Conservation (phyloP, 1,140 invertebrate genomes). For the Eueides isabella region DNA sequence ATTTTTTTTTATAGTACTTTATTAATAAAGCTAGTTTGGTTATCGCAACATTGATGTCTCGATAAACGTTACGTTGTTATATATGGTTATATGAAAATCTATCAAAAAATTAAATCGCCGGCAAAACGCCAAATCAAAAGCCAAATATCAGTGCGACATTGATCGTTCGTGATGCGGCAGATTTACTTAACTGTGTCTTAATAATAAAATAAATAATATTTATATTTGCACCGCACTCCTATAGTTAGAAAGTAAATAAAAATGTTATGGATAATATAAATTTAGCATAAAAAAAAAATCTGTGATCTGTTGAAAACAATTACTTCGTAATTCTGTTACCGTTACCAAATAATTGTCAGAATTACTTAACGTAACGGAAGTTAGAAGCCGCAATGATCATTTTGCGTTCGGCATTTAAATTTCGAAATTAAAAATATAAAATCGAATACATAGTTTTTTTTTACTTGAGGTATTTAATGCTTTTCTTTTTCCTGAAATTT, state of each 20-base stretch:
- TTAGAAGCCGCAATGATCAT: too few species aligned
- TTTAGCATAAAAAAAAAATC: too few species aligned
- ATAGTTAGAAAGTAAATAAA: not conserved
- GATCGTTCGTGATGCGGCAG: slow-evolving; percentile 30
- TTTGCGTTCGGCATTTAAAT: too few species aligned
- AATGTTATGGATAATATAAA: too few species aligned
- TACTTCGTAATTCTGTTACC: not conserved
- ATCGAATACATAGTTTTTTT: too few species aligned
- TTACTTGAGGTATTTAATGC: too few species aligned
- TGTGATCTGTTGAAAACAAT: not conserved
- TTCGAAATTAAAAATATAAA: too few species aligned
- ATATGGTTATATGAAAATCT: not conserved
- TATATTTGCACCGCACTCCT: not conserved
- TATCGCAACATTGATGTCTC: too few species aligned
- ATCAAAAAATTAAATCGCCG: slow-evolving; percentile 32
- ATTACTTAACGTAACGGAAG: too few species aligned
- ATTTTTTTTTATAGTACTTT: not conserved
- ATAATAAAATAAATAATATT: not conserved
- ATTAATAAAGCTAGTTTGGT: too few species aligned
- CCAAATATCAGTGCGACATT: slow-evolving; percentile 21
- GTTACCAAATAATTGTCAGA: not conserved
- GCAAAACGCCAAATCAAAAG: slow-evolving; percentile 27
- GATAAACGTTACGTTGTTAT: too few species aligned
- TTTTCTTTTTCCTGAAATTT: not conserved
- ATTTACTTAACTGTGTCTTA: not conserved